Percentiles rank a stretch among this genome's conserved stretches.
These are phyloP conservation scores for Pteropus rufus DNA, from an alignment of 2,797 vertebrate genomes.

Conservation along the genomic window DNA sequence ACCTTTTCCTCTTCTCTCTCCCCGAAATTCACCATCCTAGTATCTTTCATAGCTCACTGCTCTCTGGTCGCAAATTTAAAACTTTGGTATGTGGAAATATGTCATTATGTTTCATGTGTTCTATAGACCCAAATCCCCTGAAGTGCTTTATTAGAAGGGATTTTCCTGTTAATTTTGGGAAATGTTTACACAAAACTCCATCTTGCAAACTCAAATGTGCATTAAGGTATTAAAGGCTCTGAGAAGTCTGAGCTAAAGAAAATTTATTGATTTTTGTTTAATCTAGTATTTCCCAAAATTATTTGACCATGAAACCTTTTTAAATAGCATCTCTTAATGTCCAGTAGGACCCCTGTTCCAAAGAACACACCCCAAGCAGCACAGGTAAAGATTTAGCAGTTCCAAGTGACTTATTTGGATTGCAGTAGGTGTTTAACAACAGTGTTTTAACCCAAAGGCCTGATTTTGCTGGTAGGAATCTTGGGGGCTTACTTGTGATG, in stretches of 20 bases:
- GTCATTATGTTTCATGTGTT: neutral
- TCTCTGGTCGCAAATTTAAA: neutral
- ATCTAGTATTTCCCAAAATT: slow-evolving; percentile 12
- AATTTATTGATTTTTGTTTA: neutral
- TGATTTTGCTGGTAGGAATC: neutral
- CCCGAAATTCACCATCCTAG: neutral
- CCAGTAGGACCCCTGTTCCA: neutral
- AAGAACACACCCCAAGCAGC: neutral
- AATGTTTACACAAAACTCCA: neutral
- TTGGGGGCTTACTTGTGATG: neutral
- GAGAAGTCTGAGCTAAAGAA: neutral
- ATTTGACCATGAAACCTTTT: neutral
- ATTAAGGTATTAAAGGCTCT: neutral
- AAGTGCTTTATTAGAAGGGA: neutral
- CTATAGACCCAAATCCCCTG: neutral
- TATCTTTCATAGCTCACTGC: neutral
- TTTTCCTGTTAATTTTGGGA: slow-evolving; percentile 4
- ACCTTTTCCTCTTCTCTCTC: neutral
- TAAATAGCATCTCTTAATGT: neutral
- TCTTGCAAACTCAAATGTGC: neutral
- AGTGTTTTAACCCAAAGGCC: neutral
- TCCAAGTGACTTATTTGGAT: neutral
- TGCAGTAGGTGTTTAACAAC: neutral
- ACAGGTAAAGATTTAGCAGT: neutral
- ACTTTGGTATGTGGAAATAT: neutral